Evolutionary conservation across 2,888 invertebrate genomes (phyloP), one percentile per base, ranked within the genome.

Genomic region (Psylliodes chrysocephalus): DNA sequence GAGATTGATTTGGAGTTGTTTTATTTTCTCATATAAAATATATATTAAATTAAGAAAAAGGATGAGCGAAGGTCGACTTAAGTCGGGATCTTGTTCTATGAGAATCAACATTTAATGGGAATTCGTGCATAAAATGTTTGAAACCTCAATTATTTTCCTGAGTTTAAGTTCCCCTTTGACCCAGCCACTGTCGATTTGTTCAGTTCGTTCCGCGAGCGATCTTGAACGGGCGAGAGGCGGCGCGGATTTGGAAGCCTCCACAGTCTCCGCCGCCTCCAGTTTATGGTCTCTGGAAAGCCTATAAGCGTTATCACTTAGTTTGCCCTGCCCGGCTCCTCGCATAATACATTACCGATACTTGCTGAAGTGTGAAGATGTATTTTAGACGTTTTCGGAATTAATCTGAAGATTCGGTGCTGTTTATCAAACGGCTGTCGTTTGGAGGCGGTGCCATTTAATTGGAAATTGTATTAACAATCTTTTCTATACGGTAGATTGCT

Each of bases 351-450:
- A 80, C 77, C 80, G 77, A 80, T 80, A 80, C 77, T 77, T 79
- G 79, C 73, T 76, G 80, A 80, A 79, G 79, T 79, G 80, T 77
- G 76, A 80, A 79, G 78, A 80, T 79, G 79, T 78, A 79, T 79
- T 79, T 78, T 77, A 69, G 77, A 76, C 76, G 77, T 73, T 77
- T 74, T 68, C 70, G 63, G 75, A 74, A 76, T 76, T 76, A 74
- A 75, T 75, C 71, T 72, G 47, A 63, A 66, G 65, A 67, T 69
- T 68, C 63, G 65, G 53, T 52, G 73, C 70, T 65, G 71, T 73
- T 74, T 73, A 73, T 73, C 74, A 70, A 60, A 62, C 53, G 66
- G 62, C 63, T 68, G 67, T 66, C 65, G 60, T 38, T 63, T 51
- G 44, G 38, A 28, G 18, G 54, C 47, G 59, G 46, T 49, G 56